Evolutionary conservation across 2,113 vertebrate genomes (phyloP).

Genomic region (Bambusicola thoracicus): DNA sequence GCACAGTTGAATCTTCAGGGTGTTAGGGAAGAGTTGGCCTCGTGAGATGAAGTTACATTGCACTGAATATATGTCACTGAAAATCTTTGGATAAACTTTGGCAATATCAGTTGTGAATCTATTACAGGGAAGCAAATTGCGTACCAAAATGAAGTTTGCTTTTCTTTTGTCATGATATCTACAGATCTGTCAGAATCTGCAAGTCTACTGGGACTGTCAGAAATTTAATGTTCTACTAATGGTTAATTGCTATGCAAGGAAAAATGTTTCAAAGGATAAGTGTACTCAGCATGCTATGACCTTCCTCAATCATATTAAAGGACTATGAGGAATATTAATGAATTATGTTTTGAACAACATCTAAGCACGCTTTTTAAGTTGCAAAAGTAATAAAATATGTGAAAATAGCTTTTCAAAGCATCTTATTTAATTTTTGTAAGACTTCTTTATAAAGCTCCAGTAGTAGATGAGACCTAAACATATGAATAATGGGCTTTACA

Average conservation of each 20-base stretch:
- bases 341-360: background rate
- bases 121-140: background rate
- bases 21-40: background rate
- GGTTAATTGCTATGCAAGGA: slow-evolving; percentile 33
- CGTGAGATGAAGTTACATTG: background rate
- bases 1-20: background rate
- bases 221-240: slow-evolving; percentile 53
- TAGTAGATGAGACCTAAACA: background rate
- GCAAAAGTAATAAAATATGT: background rate
- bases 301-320: background rate
- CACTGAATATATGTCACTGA: background rate
- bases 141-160: background rate
- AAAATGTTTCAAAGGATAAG: slow-evolving; percentile 32
- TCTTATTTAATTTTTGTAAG: background rate
- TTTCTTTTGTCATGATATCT: slow-evolving; percentile 52
- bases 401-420: background rate
- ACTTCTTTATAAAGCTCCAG: background rate
- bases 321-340: accelerated
- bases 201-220: background rate
- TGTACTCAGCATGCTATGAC: background rate
- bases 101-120: slow-evolving; percentile 7
- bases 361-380: background rate
- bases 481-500: background rate
- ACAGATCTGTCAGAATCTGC: slow-evolving; percentile 49
- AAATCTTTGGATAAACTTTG: background rate